Evolutionary conservation across 2,797 vertebrate genomes (phyloP).

Genomic region (Oophaga sylvatica): DNA sequence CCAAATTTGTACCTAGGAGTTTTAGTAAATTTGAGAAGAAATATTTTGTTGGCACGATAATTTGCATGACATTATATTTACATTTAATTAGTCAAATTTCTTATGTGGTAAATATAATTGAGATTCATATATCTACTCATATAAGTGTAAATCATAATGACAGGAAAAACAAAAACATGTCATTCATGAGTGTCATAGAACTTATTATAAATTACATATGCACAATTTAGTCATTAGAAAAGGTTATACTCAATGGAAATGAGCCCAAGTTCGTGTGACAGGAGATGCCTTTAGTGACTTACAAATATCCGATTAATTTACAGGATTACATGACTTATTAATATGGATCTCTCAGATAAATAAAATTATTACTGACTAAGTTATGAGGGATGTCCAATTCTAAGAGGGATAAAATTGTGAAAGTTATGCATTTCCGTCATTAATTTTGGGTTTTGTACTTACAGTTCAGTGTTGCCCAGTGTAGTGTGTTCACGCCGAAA

Average conservation of each 20-base stretch:
- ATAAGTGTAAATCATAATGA: not conserved
- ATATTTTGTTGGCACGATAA: not conserved
- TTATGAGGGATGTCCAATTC: no score
- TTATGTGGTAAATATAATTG: not conserved
- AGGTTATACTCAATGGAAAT: not conserved
- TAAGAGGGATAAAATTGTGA: no score
- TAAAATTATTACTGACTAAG: not conserved
- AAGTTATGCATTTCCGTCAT: no score
- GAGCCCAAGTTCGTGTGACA: not conserved
- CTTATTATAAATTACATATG: not conserved
- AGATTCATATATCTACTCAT: not conserved
- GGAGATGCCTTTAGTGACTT: not conserved
- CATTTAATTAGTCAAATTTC: not conserved
- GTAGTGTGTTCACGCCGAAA: no score
- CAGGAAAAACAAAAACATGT: not conserved
- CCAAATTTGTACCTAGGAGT: not conserved
- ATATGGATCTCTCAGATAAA: not conserved
- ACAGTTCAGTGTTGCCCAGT: no score
- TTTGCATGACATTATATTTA: not conserved
- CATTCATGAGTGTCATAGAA: not conserved
- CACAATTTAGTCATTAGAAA: constrained; percentile 3
- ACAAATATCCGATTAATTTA: not conserved
- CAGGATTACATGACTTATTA: not conserved
- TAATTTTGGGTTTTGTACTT: no score
- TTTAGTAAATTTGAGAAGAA: not conserved